Base-by-base conservation (phyloP, 2,888 invertebrate species). In the Rhagonycha fulva region DNA sequence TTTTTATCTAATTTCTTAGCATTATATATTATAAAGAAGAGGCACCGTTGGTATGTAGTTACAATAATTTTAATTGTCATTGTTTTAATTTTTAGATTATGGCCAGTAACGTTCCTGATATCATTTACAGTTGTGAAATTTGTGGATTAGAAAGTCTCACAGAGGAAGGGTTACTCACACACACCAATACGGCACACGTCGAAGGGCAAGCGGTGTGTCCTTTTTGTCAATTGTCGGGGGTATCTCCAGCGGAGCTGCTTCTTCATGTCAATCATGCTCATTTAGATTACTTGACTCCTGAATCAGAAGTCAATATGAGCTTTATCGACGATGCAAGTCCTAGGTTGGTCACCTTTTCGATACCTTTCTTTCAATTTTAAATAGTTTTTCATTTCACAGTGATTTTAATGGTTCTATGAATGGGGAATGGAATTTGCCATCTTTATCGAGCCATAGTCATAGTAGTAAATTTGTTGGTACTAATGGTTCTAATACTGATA, bases 251-350 rank as follows among this genome's bases (percentile, higher is more conserved):
- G 5, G 94, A 95, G 83, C 91, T 96, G 82, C 89, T 94, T 79
- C 89, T 93, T 2, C 96, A 96, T 85, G 95, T 96, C 1, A 95
- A 95, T 86, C 92, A 93, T 81, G 94, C 93, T n/a, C 96, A 96
- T 87, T 89, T 95, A 80, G 95, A 95, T 85, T 95, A 94, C 85
- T 88, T 95, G 70, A 95, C 95, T 66, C 95, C 95, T 0, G 94
- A 95, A 85, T 91, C 93, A 78, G 94, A 95, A 84, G 83, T 84
- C 72, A 89, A 93, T 80, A 92, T 94, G 90, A 92, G 93, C 28
- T 94, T 94, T 82, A 94, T 95, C 79, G 95, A 95, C 86, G 94
- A 94, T 82, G 87, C 88, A 80, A 93, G 87, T 81, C 87, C 87
- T 47, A 84, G 85, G 87, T 86, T 81, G 67, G 61, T 62, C 11